Conservation (phyloP, 2,888 invertebrate species). For the Hirtodrosophila alboralis region DNA sequence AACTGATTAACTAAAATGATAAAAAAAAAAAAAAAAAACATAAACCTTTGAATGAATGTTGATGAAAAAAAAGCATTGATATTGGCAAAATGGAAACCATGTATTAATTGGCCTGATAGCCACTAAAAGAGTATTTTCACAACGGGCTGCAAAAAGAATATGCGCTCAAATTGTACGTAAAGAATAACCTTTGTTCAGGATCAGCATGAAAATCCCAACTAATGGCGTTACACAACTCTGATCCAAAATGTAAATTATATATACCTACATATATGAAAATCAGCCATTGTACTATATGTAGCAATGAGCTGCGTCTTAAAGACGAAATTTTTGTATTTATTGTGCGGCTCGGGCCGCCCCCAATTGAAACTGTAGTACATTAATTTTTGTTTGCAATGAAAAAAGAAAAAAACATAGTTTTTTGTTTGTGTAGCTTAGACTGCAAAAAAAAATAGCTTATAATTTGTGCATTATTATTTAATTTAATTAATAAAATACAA, state of each 20-base stretch:
- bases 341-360: constrained; percentile 31
- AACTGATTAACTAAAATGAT: constrained; percentile 29
- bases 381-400: constrained; percentile 60
- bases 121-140: constrained; percentile 55
- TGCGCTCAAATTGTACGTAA: constrained; percentile 44
- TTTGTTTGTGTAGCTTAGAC: constrained; percentile 54
- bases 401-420: constrained; percentile 62
- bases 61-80: constrained; percentile 8
- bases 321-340: constrained; percentile 58
- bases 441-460: constrained; percentile 46
- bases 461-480: constrained; percentile 76
- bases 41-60: constrained; percentile 35
- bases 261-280: constrained; percentile 24
- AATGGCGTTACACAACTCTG: constrained; percentile 6
- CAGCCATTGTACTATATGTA: constrained; percentile 50
- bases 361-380: constrained; percentile 62
- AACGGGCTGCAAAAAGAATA: constrained; percentile 8
- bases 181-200: constrained; percentile 23
- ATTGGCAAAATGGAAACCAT: constrained; percentile 54
- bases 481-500: constrained; percentile 60
- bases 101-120: constrained; percentile 63
- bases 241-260: constrained; percentile 53
- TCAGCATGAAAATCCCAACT: constrained; percentile 8
- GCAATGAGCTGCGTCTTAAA: constrained; percentile 59
- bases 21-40: constrained; percentile 20